Evolutionary conservation across 2,113 vertebrate species (phyloP).

Genomic region (Solea senegalensis): DNA sequence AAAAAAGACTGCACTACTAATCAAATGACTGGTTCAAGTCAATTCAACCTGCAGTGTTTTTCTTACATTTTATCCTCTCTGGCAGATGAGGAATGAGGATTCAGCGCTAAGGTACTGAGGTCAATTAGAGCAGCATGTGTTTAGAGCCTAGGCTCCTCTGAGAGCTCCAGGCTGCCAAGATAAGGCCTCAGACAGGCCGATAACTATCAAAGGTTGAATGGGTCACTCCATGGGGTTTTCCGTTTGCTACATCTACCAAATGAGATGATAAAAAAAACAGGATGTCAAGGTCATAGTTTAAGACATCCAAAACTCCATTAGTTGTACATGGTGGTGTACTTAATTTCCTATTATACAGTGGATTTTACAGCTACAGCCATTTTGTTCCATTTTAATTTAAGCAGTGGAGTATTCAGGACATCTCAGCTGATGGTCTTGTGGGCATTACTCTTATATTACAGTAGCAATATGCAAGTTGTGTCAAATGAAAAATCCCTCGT

Average conservation of each 20-base stretch:
- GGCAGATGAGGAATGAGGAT: slow-evolving; percentile 44
- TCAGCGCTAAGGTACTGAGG: slow-evolving; percentile 30
- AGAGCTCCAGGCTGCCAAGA: slow-evolving; percentile 51
- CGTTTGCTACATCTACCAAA: slow-evolving; percentile 30
- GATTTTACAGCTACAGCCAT: background rate
- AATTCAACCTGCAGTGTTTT: slow-evolving; percentile 6
- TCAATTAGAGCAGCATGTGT: slow-evolving; percentile 51
- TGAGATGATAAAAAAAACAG: slow-evolving; percentile 51
- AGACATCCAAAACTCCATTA: slow-evolving; percentile 30
- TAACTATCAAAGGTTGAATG: slow-evolving; percentile 50
- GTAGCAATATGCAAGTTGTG: no score
- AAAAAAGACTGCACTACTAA: background rate
- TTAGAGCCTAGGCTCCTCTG: slow-evolving; percentile 48
- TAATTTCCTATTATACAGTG: background rate
- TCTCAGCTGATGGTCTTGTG: background rate
- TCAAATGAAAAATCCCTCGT: no score
- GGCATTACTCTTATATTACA: no score
- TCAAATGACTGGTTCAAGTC: slow-evolving; percentile 1
- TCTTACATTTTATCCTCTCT: slow-evolving; percentile 9
- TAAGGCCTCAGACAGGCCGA: slow-evolving; percentile 45
- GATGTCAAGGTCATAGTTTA: slow-evolving; percentile 54
- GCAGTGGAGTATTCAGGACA: background rate
- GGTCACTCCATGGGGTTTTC: slow-evolving; percentile 48
- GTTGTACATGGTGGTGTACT: slow-evolving; percentile 20
- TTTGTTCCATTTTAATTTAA: background rate